Conservation (phyloP, 2,888 invertebrate species). For the Drosophila austrosaltans region DNA sequence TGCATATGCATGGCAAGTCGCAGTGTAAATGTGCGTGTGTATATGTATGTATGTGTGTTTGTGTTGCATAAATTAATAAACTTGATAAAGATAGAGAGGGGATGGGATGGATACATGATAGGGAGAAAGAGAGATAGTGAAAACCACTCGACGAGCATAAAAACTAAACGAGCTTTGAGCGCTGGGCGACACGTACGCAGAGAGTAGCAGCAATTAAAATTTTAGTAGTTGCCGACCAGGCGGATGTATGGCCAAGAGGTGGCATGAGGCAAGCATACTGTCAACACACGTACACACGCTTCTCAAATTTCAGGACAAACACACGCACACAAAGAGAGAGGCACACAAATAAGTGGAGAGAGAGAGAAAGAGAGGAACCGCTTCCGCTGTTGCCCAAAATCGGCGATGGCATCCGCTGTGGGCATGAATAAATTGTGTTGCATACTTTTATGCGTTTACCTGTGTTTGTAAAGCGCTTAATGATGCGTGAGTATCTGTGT, state of each 20-base stretch:
- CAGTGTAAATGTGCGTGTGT: conserved; percentile 22
- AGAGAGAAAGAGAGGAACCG: conserved; percentile 23
- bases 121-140: neutral
- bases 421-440: conserved; percentile 70
- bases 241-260: neutral
- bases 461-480: conserved; percentile 65
- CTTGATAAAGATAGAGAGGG: conserved; percentile 52
- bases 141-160: conserved; percentile 48
- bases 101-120: neutral
- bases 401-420: conserved; percentile 62
- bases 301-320: conserved; percentile 57
- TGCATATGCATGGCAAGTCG: conserved; percentile 60
- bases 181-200: conserved; percentile 56
- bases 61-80: conserved; percentile 76
- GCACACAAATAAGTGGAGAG: neutral
- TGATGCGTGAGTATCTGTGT: conserved; percentile 50
- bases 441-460: conserved; percentile 61
- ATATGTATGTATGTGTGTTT: conserved; percentile 35
- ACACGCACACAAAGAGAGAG: conserved; percentile 13
- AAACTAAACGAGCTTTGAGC: conserved; percentile 71
- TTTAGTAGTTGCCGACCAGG: conserved; percentile 57
- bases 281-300: conserved; percentile 49
- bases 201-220: conserved; percentile 75
- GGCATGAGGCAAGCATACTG: neutral
- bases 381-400: conserved; percentile 64